Evolutionary conservation across 2,113 vertebrate species (phyloP).

Genomic region (Nycticebus coucang): DNA sequence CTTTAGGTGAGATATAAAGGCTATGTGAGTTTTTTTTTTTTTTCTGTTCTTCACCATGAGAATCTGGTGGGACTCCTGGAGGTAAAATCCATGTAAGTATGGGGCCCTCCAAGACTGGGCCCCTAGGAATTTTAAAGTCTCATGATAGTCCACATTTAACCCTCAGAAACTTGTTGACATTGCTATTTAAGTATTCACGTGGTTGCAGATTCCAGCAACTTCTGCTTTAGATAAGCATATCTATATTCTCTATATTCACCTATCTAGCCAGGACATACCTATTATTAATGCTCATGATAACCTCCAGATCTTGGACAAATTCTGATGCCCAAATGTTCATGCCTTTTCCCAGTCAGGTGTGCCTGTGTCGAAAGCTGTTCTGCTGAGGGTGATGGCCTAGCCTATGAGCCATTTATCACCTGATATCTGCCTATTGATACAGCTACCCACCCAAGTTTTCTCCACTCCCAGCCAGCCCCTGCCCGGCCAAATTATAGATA

Average conservation of each 20-base stretch:
- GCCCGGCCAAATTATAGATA: background rate
- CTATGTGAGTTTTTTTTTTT: background rate
- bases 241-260: background rate
- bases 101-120: no score
- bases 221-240: background rate
- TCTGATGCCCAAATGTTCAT: background rate
- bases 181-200: background rate
- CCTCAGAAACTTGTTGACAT: background rate
- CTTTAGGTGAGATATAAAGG: background rate
- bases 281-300: background rate
- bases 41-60: background rate
- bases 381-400: background rate
- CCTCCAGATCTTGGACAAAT: background rate
- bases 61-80: background rate
- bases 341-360: background rate
- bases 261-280: background rate
- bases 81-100: background rate
- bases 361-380: background rate
- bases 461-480: no score
- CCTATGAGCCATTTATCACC: background rate
- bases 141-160: background rate
- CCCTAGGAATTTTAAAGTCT: background rate
- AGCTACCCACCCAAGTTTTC: background rate
- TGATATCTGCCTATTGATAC: background rate
- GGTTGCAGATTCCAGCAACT: background rate